A percentile compares a stretch with the other conserved stretches of the same genome.
These are phyloP conservation scores for Phengaris alcon DNA, from an alignment of 2,888 invertebrate genomes.

Conservation along the genomic window DNA sequence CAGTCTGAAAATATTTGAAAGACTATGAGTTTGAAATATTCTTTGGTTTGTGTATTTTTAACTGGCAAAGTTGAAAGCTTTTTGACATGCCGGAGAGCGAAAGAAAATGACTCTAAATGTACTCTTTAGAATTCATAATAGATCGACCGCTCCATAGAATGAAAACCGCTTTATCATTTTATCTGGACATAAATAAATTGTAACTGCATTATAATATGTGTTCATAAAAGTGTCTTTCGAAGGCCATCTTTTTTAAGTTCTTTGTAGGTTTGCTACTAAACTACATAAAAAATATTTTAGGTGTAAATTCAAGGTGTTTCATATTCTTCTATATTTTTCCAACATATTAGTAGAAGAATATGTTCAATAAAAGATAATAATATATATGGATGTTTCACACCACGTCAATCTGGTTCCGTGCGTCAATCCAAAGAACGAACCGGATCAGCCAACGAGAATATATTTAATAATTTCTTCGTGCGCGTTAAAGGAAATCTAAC, in stretches of 20 bases:
- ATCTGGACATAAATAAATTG: conserved; percentile 21
- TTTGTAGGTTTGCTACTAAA: neutral
- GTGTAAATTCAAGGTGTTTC: neutral
- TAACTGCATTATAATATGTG: neutral
- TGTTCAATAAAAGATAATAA: too few species aligned
- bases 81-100: conserved; percentile 3
- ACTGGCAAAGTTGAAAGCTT: conserved; percentile 11
- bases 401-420: too few species aligned
- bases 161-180: conserved; percentile 16
- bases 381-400: too few species aligned
- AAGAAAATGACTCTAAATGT: conserved; percentile 20
- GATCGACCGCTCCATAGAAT: conserved; percentile 6
- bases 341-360: too few species aligned
- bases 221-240: conserved; percentile 6
- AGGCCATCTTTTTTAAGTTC: neutral
- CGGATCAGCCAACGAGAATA: too few species aligned
- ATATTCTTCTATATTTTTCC: too few species aligned
- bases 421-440: too few species aligned
- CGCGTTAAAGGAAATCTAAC: too few species aligned
- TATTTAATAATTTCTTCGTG: too few species aligned
- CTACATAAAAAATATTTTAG: neutral
- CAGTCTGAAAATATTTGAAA: conserved; percentile 15
- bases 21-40: conserved; percentile 15
- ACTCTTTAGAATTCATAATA: conserved; percentile 19
- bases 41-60: conserved; percentile 23